Percentiles rank a stretch among this genome's conserved stretches.
Evolutionary conservation across 2,888 invertebrate genomes (phyloP).

Genomic region (Volucella inflata): DNA sequence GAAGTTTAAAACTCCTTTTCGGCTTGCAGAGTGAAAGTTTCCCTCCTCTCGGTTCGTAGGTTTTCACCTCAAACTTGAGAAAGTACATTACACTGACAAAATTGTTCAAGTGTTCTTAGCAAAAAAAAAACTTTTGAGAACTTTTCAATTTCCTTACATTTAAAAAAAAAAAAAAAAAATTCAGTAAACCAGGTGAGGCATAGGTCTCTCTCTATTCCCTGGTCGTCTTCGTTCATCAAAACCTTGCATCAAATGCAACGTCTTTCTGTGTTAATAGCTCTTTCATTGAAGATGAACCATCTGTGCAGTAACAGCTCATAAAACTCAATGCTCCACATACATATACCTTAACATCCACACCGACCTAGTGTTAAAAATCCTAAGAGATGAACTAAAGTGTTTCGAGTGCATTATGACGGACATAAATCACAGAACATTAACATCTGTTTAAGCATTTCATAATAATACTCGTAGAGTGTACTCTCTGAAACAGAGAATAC

Average conservation of each 20-base stretch:
- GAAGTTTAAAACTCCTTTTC: no score
- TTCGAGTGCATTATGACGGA: slow-evolving; percentile 69
- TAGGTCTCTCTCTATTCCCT: no score
- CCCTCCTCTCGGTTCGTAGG: no score
- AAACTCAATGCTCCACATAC: slow-evolving; percentile 3
- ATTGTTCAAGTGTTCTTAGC: no score
- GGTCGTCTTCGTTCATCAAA: background rate
- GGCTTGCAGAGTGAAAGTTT: no score
- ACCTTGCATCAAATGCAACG: slow-evolving; percentile 35
- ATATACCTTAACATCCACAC: background rate
- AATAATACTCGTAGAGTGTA: slow-evolving; percentile 63
- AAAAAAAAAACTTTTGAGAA: no score
- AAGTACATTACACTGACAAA: no score
- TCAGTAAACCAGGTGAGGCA: no score
- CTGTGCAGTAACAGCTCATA: slow-evolving; percentile 54
- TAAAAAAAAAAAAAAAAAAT: no score
- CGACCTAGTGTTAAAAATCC: background rate
- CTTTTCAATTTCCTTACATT: no score
- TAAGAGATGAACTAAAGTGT: slow-evolving; percentile 27
- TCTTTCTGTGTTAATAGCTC: slow-evolving; percentile 38
- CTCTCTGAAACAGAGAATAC: slow-evolving; percentile 31
- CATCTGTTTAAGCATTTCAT: slow-evolving; percentile 81
- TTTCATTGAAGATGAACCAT: slow-evolving; percentile 39
- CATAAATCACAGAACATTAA: slow-evolving; percentile 82
- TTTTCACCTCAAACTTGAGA: no score